These are phyloP conservation scores for Tachina fera DNA, from an alignment of 2,888 invertebrate genomes.

Conservation along the genomic window DNA sequence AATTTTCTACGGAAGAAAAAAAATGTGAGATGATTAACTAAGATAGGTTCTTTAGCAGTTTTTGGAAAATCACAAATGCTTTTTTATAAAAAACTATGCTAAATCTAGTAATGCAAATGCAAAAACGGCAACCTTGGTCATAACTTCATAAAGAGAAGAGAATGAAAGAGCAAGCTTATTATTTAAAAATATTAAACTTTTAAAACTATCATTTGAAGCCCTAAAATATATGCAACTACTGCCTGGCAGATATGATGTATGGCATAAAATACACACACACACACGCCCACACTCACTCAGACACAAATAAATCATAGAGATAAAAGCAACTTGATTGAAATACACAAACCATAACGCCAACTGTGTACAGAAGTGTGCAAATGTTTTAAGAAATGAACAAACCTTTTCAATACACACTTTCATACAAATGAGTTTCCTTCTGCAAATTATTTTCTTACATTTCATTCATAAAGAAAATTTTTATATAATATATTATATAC, in stretches of 20 bases:
- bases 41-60: too few relatives aligned
- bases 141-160: too few relatives aligned
- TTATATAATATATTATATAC: neutral
- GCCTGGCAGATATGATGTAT: constrained; percentile 45
- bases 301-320: neutral
- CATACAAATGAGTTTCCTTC: neutral
- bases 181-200: too few relatives aligned
- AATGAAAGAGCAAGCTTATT: too few relatives aligned
- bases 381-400: constrained; percentile 36
- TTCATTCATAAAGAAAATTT: neutral
- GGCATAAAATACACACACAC: neutral
- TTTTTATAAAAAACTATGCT: too few relatives aligned
- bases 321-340: neutral
- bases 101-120: too few relatives aligned
- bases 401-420: constrained; percentile 30
- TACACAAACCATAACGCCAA: neutral
- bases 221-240: neutral
- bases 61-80: too few relatives aligned
- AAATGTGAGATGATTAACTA: too few relatives aligned
- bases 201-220: too few relatives aligned
- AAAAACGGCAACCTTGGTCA: too few relatives aligned
- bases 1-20: too few relatives aligned
- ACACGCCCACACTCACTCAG: neutral
- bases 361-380: neutral
- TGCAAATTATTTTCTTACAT: constrained; percentile 2